phyloP scores from a whole-genome alignment of 2,888 invertebrate species.

The Rhingia campestris region DNA sequence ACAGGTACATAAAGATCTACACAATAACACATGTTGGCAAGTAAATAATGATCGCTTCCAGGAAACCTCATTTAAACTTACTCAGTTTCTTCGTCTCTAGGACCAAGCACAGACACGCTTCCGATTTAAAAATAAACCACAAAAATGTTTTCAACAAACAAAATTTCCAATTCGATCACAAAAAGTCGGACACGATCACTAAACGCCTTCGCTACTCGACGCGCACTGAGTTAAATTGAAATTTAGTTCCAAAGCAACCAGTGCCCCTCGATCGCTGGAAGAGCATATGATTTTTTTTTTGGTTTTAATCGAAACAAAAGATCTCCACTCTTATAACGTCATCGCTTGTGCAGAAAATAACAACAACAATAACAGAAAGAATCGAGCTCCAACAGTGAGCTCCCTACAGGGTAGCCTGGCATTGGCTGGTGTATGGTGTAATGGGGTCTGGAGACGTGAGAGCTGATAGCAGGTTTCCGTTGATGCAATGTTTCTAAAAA shows the following conservation, averaged over 20 bases:
- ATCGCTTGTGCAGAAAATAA: conserved; percentile 63
- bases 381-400: conserved; percentile 27
- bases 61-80: conserved; percentile 50
- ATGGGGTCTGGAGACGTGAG: background rate
- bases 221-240: conserved; percentile 42
- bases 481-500: conserved; percentile 56
- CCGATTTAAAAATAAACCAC: conserved; percentile 59
- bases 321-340: conserved; percentile 54
- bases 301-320: conserved; percentile 44
- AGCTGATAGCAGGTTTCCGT: conserved; percentile 64
- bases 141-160: conserved; percentile 11
- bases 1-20: background rate
- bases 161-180: conserved; percentile 3
- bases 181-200: conserved; percentile 33
- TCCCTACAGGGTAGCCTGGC: conserved; percentile 5
- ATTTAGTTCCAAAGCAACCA: conserved; percentile 43
- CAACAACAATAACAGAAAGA: conserved; percentile 28
- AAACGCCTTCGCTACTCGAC: conserved; percentile 39
- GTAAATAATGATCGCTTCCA: conserved; percentile 21
- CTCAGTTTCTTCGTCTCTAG: conserved; percentile 47
- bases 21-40: background rate
- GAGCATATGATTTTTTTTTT: conserved; percentile 41
- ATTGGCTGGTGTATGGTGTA: background rate
- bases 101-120: conserved; percentile 37
- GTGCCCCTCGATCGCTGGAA: conserved; percentile 34